phyloP scores from a whole-genome alignment of 2,888 invertebrate genomes.

The Conomelus anceps region DNA sequence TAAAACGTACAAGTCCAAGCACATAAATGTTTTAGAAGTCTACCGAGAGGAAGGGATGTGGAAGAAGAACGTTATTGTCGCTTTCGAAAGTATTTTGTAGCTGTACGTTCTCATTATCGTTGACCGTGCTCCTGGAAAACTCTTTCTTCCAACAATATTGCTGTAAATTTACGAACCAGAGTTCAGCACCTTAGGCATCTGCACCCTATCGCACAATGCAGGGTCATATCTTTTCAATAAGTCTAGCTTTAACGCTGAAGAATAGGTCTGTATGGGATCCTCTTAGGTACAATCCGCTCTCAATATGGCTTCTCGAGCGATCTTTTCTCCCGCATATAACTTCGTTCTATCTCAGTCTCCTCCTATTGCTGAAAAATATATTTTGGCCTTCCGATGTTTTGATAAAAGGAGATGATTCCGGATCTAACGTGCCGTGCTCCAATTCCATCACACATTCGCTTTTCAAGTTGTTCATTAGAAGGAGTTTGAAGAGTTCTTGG shows the following conservation, averaged over 20 bases:
- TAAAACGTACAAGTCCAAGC: no score
- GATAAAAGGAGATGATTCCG: background rate
- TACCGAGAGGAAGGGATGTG: no score
- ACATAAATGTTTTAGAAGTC: no score
- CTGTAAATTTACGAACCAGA: background rate
- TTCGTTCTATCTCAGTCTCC: background rate
- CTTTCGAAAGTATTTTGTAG: background rate
- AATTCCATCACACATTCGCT: background rate
- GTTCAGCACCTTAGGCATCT: slow-evolving; percentile 11
- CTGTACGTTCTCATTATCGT: background rate
- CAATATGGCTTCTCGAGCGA: background rate
- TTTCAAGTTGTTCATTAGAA: no score
- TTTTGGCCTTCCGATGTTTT: background rate
- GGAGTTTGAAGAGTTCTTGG: no score
- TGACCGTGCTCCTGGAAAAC: background rate
- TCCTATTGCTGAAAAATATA: background rate
- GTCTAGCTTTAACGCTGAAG: slow-evolving; percentile 3
- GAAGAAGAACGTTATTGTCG: background rate
- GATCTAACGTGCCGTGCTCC: background rate
- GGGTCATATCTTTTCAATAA: slow-evolving; percentile 12
- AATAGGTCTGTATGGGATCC: slow-evolving; percentile 8
- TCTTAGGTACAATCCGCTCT: background rate
- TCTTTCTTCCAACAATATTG: background rate
- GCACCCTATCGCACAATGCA: slow-evolving; percentile 3
- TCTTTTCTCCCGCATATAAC: background rate